A percentile compares a stretch with the other conserved stretches of the same genome.
Conservation (phyloP, 2,888 invertebrate genomes). For the Stenoptilia bipunctidactyla region DNA sequence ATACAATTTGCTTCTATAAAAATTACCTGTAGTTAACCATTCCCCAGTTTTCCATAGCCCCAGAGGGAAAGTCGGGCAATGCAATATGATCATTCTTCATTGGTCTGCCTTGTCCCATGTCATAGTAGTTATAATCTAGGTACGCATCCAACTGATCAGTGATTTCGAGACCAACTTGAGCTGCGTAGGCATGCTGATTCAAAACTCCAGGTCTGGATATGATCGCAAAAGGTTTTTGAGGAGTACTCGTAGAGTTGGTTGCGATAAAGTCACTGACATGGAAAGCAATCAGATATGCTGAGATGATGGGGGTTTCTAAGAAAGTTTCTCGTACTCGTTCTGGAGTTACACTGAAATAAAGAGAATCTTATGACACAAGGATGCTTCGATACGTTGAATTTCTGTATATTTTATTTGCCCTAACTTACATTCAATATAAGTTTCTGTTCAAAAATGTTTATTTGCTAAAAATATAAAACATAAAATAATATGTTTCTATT, state of each 20-base stretch:
- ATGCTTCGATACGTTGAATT: too few species aligned
- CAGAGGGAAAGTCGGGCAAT: constrained; percentile 82
- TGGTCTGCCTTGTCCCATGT: constrained; percentile 59
- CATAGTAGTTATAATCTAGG: constrained; percentile 64
- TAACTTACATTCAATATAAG: too few species aligned
- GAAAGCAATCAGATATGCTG: constrained; percentile 87
- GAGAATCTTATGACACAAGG: too few species aligned
- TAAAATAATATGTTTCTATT: too few species aligned
- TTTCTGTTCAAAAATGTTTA: too few species aligned
- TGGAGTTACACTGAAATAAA: constrained; percentile 20
- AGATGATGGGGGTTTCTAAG: constrained; percentile 75
- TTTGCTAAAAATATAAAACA: too few species aligned
- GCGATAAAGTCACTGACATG: constrained; percentile 81
- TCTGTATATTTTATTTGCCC: too few species aligned
- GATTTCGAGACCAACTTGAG: constrained; percentile 53
- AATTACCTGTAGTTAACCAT: constrained; percentile 82
- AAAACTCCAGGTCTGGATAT: constrained; percentile 46
- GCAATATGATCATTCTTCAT: constrained; percentile 80
- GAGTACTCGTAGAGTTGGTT: constrained; percentile 28
- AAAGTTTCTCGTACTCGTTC: constrained; percentile 52
- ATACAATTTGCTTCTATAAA: too few species aligned
- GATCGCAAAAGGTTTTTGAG: constrained; percentile 41
- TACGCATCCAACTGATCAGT: constrained; percentile 68
- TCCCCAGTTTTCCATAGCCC: constrained; percentile 92
- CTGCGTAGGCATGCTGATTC: constrained; percentile 51